Base-by-base conservation (phyloP, 2,888 invertebrate genomes). In the Pegoplata infirma region DNA sequence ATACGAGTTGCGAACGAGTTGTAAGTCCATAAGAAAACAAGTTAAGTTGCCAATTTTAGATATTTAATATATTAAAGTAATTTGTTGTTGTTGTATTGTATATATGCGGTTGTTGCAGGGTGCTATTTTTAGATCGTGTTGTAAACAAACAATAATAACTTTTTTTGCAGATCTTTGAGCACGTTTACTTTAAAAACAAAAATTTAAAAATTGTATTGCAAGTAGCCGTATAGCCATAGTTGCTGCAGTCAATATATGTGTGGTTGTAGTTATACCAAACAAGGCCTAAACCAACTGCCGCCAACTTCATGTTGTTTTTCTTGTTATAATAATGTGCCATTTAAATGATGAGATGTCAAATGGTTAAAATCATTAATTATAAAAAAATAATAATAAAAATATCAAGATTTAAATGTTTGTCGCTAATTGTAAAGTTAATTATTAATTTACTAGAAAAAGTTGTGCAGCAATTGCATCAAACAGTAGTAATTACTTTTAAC, bases 231-330 rank as follows among this genome's bases (percentile, higher is more conserved):
- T n/a, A n/a, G n/a, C n/a, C n/a, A n/a, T 49, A 12, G 21, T 49
- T 49, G 14, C 23, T 21, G 49, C 14, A 23, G 51, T 23, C 10
- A 51, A 21, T 51, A 21, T 19, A 49, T 5, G 40, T 40, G 23
- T 19, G 44, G 55, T 75, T 16, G 49, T 55, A 68, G 56, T 75
- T 61, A 61, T 17, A 23, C 44, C 51, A 66, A 49, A 74, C 73
- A 46, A 74, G 74, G 17, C 53, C 10, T 67, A 55, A 75, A 67
- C 40, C 49, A 56, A 68, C 47, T 47, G 63, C 67, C 49, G 47
- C 75, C 49, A 68, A 75, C 75, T 75, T 75, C 75, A 44, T 47
- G 68, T 75, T 75, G 75, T 75, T 75, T 75, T 75, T 75, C 75
- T 75, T 75, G 56, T 68, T 49, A 49, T 10, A 28, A 68, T 44